Percentiles rank a stretch among this genome's conserved stretches.
Conservation (phyloP, 2,888 invertebrate genomes). For the Rhagophthalmus giganteus region DNA sequence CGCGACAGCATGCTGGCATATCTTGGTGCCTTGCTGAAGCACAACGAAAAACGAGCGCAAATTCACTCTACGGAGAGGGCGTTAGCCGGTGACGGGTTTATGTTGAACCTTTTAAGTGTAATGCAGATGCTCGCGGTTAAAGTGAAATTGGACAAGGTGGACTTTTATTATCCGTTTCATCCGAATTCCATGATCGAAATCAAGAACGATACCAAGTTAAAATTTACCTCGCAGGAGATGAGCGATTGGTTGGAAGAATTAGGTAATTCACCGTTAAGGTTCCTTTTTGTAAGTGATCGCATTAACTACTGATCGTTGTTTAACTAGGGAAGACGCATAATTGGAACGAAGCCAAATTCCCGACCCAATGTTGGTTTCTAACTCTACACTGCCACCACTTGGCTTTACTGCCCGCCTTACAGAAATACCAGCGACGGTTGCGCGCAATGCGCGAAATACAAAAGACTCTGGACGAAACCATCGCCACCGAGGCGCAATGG, state of each 20-base stretch:
- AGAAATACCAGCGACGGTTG: conserved; percentile 77
- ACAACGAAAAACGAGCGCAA: conserved; percentile 87
- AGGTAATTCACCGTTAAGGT: no score
- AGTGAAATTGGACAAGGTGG: conserved; percentile 87
- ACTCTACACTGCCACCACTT: conserved; percentile 94
- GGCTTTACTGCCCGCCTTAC: conserved; percentile 84
- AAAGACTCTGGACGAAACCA: conserved; percentile 82
- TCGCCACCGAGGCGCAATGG: conserved; percentile 82
- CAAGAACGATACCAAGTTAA: conserved; percentile 80
- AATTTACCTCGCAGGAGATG: conserved; percentile 80
- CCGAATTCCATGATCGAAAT: conserved; percentile 73
- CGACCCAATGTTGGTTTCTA: conserved; percentile 96
- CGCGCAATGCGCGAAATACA: conserved; percentile 83
- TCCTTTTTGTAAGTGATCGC: no score
- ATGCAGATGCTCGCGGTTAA: conserved; percentile 88
- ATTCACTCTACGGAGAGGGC: conserved; percentile 86
- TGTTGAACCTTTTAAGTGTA: conserved; percentile 90
- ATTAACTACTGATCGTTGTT: no score
- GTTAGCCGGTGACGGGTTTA: conserved; percentile 91
- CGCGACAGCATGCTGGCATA: conserved; percentile 79
- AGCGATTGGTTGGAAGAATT: conserved; percentile 72
- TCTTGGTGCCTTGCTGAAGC: conserved; percentile 73
- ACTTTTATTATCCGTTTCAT: conserved; percentile 87
- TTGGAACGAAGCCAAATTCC: conserved; percentile 85
- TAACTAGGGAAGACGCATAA: conserved; percentile 62